Base-by-base conservation (phyloP, 2,888 invertebrate genomes). In the Acanthosepion esculentum region DNA sequence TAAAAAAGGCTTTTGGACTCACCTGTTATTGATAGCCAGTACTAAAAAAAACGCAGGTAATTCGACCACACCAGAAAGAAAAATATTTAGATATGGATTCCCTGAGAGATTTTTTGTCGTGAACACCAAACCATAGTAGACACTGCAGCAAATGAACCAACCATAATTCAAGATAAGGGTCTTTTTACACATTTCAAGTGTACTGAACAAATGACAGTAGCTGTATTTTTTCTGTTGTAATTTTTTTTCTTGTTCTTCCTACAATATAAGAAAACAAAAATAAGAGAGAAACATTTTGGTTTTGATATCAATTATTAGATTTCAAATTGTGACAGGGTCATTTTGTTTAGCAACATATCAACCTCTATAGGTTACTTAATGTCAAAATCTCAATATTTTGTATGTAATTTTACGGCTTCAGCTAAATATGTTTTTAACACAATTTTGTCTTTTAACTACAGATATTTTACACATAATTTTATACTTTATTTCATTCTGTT, bases 131-230 rank as follows among this genome's bases (percentile, higher is more conserved):
- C 97, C 97, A 95, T 97, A 97, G 94, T 97, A 97, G 12, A 97
- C 97, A 94, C 96, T 95, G 94, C 97, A 96, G 94, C 97, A 96
- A 0, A 97, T 97, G 96, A 97, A 97, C 97, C 97, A 97, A 48
- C 96, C 96, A 96, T 96, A 97, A 96, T 97, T 96, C 20, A 97
- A 95, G 55, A 97, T 96, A 3, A 97, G 92, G 20, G 97, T 96
- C 93, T 96, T 96, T 95, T 96, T 96, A 12, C 96, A 95, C 64
- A 96, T 95, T 33, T 95, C 94, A 92, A 95, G 95, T 12, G 96
- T 96, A 23, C 96, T 95, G 95, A 96, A 97, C 93, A 97, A 94
- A 95, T 97, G 96, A 96, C 96, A 96, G 95, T 97, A 97, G 55
- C 96, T 96, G 95, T 96, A 97, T 55, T 96, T 96, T 91, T 95